phyloP scores from a whole-genome alignment of 2,888 invertebrate genomes.

The Caenorhabditis panamensis region DNA sequence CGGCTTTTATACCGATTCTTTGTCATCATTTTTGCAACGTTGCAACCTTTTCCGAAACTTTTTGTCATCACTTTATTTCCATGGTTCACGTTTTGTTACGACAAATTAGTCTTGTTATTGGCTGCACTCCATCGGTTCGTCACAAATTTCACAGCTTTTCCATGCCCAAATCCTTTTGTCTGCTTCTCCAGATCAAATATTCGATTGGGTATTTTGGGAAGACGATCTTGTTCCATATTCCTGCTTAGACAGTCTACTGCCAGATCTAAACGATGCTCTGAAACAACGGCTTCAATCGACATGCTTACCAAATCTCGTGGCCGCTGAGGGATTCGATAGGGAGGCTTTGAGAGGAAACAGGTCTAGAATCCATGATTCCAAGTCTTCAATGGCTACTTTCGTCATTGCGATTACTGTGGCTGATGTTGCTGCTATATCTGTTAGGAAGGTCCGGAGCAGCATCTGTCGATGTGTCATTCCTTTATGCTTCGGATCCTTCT shows the following conservation, averaged over 20 bases:
- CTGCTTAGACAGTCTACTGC: constrained; percentile 45
- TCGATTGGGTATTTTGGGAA: constrained; percentile 49
- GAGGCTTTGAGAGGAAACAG: constrained; percentile 37
- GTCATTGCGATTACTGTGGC: constrained; percentile 52
- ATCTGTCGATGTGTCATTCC: constrained; percentile 48
- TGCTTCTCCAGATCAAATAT: constrained; percentile 60
- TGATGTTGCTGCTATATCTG: constrained; percentile 32
- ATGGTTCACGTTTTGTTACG: too few species aligned
- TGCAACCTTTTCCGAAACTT: too few species aligned
- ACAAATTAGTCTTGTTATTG: constrained; percentile 54
- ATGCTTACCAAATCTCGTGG: constrained; percentile 44
- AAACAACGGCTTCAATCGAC: too few species aligned
- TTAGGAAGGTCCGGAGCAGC: constrained; percentile 43
- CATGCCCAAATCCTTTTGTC: constrained; percentile 29
- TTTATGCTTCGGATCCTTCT: constrained; percentile 40
- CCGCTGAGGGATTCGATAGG: constrained; percentile 19
- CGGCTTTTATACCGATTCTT: too few species aligned
- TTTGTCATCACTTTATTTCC: too few species aligned
- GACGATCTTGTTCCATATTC: constrained; percentile 54
- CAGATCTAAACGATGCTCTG: constrained; percentile 27
- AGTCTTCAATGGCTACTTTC: constrained; percentile 18
- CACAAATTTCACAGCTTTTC: constrained; percentile 55
- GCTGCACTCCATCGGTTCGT: constrained; percentile 65
- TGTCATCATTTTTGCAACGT: too few species aligned
- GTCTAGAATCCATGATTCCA: constrained; percentile 31